Evolutionary conservation across 1,140 invertebrate genomes (phyloP).

Genomic region (Drosophila albomicans): DNA sequence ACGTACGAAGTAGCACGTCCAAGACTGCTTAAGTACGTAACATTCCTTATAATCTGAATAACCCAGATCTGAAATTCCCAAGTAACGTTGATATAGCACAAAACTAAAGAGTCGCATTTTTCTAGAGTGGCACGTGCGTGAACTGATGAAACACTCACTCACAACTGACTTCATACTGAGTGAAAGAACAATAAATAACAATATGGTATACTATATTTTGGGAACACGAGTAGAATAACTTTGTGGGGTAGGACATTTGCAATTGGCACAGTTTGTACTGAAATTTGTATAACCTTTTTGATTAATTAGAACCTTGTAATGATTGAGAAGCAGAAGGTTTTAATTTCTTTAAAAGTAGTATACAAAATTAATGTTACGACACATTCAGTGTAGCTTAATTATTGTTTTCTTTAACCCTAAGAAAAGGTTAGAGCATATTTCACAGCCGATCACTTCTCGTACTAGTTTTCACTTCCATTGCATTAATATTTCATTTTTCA

Average conservation of each 20-base stretch:
- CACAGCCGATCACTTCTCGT: not conserved
- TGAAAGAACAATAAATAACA: not conserved
- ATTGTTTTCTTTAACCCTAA: not conserved
- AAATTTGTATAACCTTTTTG: too few species aligned
- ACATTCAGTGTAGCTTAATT: too few species aligned
- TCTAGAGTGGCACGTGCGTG: not conserved
- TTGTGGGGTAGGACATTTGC: too few species aligned
- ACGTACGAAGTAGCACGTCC: not conserved
- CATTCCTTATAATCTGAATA: not conserved
- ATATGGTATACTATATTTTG: too few species aligned
- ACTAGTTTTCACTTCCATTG: not conserved
- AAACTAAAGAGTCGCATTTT: slow-evolving; percentile 2
- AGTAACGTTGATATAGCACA: not conserved
- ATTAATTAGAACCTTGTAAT: too few species aligned
- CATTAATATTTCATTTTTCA: not conserved
- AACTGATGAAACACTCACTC: not conserved
- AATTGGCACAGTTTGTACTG: too few species aligned
- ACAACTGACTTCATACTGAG: not conserved
- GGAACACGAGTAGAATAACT: too few species aligned
- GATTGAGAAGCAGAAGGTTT: too few species aligned
- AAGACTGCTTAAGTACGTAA: not conserved
- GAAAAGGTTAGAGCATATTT: not conserved
- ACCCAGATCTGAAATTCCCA: not conserved
- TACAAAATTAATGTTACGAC: too few species aligned
- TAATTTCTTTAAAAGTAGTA: too few species aligned